Base-by-base conservation (phyloP, 2,888 invertebrate species). In the Temnothorax unifasciatus region DNA sequence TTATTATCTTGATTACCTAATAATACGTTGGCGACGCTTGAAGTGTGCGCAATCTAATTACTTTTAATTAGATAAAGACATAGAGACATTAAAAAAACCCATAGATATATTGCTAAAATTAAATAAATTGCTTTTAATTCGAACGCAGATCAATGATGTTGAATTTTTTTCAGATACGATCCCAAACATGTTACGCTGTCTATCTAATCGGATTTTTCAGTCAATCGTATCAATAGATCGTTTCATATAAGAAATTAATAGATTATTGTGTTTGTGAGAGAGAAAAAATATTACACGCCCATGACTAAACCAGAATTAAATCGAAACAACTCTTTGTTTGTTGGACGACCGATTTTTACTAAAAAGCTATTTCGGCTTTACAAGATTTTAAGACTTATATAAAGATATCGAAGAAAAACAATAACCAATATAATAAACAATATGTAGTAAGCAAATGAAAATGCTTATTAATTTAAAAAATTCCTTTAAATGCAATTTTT, bases 1-100 rank as follows among this genome's bases (percentile, higher is more conserved):
- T 75, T 47, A 75, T 75, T 75, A 61, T 75, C 61, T 75, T 47
- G 29, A 75, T 75, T 75, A 61, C 21, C 9, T 61, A 18, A 18
- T 59, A 75, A 52, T 44, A 38, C 29, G 13, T 47, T 61, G 44
- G 34, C 61, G 21, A 75, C 74, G 29, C 44, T 75, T 15, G 61
- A 29, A 44, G 74, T 29, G 59, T 75, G 61, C 29, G 38, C 29
- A 75, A 61, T 34, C 44, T 69, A 74, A 74, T 74, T 75, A 75
- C 5, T 29, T 15, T 75, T 75, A 47, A 75, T 75, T 61, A 75
- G 74, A 59, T 61, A 75, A 75, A 21, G 61, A 34, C 34, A 4
- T 34, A 34, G 4, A 5, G 2, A 2, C n/a, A 21, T 61, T 74
- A 34, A 34, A 75, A 75, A 75, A 9, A 34, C 0, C n/a, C 13